These are phyloP conservation scores for Scomber japonicus DNA, from an alignment of 2,113 vertebrate genomes.

Conservation along the genomic window DNA sequence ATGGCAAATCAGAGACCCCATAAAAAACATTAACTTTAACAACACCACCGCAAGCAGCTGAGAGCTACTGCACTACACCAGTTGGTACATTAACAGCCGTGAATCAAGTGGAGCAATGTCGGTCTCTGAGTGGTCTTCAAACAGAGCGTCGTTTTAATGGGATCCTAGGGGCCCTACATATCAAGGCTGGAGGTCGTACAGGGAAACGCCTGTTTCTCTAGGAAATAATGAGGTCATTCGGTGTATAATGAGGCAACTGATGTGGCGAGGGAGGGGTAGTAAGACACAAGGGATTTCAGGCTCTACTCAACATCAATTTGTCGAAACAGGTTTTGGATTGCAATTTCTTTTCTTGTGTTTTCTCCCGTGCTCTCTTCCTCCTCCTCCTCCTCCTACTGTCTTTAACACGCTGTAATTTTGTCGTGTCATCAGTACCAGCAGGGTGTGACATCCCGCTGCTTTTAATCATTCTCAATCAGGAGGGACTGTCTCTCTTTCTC, in stretches of 20 bases:
- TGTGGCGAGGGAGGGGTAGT: constrained; percentile 29
- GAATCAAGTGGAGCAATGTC: constrained; percentile 60
- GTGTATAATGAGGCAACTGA: constrained; percentile 74
- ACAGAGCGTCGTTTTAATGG: constrained; percentile 68
- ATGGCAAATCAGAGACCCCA: constrained; percentile 69
- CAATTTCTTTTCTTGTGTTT: constrained; percentile 32
- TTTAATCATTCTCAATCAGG: constrained; percentile 84
- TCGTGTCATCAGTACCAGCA: constrained; percentile 75
- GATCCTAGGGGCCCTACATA: constrained; percentile 68
- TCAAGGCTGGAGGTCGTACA: constrained; percentile 65
- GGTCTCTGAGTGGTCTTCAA: constrained; percentile 73
- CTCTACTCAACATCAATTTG: constrained; percentile 67
- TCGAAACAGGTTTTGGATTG: constrained; percentile 56
- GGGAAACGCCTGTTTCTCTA: constrained; percentile 69
- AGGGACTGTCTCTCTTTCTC: constrained; percentile 56
- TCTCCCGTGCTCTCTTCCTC: constrained; percentile 22
- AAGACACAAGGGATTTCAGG: constrained; percentile 59
- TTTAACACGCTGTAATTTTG: constrained; percentile 76
- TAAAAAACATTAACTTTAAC: constrained; percentile 77
- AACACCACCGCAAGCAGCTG: constrained; percentile 56
- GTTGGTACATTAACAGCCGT: constrained; percentile 66
- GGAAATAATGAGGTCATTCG: constrained; percentile 79
- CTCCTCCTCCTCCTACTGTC: constrained; percentile 44
- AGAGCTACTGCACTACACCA: constrained; percentile 55
- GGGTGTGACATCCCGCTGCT: constrained; percentile 77